phyloP scores from a whole-genome alignment of 1,140 invertebrate genomes.

The Nephila pilipes region DNA sequence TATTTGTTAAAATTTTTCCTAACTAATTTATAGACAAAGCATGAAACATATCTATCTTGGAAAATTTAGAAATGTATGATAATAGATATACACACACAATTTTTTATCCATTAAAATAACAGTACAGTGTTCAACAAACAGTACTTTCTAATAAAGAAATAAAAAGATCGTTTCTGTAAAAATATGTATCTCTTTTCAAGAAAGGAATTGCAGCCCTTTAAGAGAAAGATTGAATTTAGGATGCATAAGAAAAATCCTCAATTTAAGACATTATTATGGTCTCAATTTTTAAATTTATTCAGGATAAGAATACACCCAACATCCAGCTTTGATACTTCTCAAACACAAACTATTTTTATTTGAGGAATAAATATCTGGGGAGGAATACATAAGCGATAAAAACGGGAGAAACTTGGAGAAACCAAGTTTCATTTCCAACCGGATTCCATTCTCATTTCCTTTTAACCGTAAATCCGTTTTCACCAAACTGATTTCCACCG shows the following conservation, averaged over 20 bases:
- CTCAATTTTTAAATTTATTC: slow-evolving; percentile 52
- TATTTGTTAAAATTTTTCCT: no score
- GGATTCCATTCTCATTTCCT: slow-evolving; percentile 69
- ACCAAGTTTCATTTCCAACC: slow-evolving; percentile 61
- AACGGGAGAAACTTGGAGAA: slow-evolving; percentile 31
- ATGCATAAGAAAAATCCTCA: not conserved
- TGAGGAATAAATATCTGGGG: not conserved
- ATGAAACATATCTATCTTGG: no score
- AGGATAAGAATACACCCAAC: slow-evolving; percentile 47
- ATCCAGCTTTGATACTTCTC: not conserved
- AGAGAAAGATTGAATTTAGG: not conserved
- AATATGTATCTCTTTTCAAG: no score
- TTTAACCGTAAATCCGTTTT: slow-evolving; percentile 65
- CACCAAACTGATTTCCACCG: slow-evolving; percentile 27
- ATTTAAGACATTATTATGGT: slow-evolving; percentile 47
- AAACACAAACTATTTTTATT: slow-evolving; percentile 30
- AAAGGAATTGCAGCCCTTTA: no score
- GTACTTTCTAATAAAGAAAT: no score
- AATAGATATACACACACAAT: no score
- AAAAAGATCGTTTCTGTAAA: no score
- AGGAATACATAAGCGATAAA: slow-evolving; percentile 31
- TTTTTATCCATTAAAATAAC: no score
- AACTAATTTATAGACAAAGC: no score
- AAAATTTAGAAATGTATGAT: no score
- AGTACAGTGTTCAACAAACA: no score